Evolutionary conservation across 2,888 invertebrate species (phyloP).

Genomic region (Eristalis intricaria): DNA sequence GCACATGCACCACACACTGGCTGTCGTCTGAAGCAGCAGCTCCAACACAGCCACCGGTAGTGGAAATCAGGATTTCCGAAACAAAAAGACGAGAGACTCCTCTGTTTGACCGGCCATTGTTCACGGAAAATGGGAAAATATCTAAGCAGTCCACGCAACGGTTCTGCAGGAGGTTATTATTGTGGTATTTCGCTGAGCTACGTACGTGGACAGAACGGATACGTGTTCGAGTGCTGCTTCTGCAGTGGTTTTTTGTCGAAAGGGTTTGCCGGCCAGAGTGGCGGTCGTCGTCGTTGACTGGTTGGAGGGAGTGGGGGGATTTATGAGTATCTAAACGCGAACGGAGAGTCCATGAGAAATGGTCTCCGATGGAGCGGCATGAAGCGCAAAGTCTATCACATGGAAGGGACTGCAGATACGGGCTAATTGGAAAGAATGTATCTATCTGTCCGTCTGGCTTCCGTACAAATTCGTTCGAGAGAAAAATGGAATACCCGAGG

Average conservation of each 20-base stretch:
- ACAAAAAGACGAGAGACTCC: not conserved
- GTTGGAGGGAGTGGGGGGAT: not conserved
- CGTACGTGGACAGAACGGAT: not conserved
- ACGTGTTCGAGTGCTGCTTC: conserved; percentile 1
- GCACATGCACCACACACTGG: not conserved
- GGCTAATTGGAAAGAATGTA: conserved; percentile 6
- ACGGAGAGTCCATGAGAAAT: not conserved
- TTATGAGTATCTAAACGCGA: not conserved
- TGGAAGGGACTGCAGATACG: not conserved
- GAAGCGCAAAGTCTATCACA: not conserved
- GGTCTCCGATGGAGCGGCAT: not conserved
- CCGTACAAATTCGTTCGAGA: not conserved
- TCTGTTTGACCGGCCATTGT: conserved; percentile 1
- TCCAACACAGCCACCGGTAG: not conserved
- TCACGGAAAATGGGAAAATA: conserved; percentile 32
- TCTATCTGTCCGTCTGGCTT: not conserved
- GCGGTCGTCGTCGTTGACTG: not conserved
- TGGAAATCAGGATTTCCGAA: conserved; percentile 12
- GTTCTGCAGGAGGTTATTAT: conserved; percentile 21
- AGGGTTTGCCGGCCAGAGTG: too few species aligned
- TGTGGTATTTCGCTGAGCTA: conserved; percentile 27
- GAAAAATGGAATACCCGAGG: not conserved
- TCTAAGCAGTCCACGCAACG: conserved; percentile 20
- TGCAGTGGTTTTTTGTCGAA: not conserved
- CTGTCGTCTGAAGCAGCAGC: not conserved